Percentiles rank a stretch among this genome's conserved stretches.
These are phyloP conservation scores for Myathropa florea DNA, from an alignment of 2,888 invertebrate species.

Conservation along the genomic window DNA sequence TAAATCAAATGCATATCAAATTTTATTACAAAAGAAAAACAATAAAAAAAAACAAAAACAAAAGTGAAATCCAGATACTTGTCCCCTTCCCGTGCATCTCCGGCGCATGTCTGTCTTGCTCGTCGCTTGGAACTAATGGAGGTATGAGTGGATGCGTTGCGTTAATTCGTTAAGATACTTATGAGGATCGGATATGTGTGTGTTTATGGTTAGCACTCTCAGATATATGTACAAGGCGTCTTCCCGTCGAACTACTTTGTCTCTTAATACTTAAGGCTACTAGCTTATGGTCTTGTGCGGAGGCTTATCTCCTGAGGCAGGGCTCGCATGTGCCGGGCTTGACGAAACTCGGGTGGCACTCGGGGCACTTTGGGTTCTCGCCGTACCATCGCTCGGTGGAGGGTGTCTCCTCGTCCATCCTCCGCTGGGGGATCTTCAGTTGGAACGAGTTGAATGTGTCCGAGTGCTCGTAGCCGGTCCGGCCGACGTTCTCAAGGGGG, in stretches of 20 bases:
- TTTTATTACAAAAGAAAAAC: background rate
- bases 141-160: constrained; percentile 62
- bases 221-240: constrained; percentile 20
- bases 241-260: background rate
- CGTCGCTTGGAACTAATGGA: constrained; percentile 57
- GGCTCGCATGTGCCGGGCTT: constrained; percentile 85
- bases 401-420: constrained; percentile 70
- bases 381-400: constrained; percentile 81
- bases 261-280: constrained; percentile 37
- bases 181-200: constrained; percentile 30
- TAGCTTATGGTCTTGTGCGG: background rate
- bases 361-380: constrained; percentile 84
- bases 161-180: constrained; percentile 1
- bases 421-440: constrained; percentile 82
- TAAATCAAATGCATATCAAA: background rate
- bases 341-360: constrained; percentile 85
- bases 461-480: constrained; percentile 83
- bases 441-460: constrained; percentile 84
- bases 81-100: constrained; percentile 16
- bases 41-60: constrained; percentile 2
- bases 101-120: background rate
- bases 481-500: constrained; percentile 82
- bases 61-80: background rate
- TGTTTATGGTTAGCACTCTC: constrained; percentile 42
- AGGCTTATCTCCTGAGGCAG: constrained; percentile 82